Evolutionary conservation across 2,113 vertebrate species (phyloP).

Genomic region (Macrotis lagotis): DNA sequence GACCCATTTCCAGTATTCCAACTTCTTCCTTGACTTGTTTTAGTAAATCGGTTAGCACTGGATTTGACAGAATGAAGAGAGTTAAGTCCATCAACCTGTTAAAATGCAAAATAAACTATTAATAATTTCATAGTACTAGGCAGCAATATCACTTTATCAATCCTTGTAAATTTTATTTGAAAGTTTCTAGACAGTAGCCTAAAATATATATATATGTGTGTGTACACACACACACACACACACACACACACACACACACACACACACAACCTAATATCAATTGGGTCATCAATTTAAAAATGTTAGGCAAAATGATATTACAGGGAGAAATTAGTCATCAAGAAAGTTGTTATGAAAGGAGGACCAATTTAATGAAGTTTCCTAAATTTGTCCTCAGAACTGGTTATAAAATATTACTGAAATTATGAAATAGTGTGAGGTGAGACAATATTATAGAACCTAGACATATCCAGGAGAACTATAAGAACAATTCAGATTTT

Average conservation of each 20-base stretch:
- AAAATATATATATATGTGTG: slow-evolving; percentile 10
- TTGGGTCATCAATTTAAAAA: not conserved
- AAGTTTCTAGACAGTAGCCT: slow-evolving; percentile 33
- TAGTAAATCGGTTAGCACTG: slow-evolving; percentile 96
- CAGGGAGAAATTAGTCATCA: not conserved
- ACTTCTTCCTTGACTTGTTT: slow-evolving; percentile 98
- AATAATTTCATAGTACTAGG: not conserved
- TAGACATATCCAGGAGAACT: not conserved
- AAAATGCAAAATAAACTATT: slow-evolving; percentile 58
- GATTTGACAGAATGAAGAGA: slow-evolving; percentile 97
- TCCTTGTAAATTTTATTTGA: not conserved
- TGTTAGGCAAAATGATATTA: not conserved
- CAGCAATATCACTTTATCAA: slow-evolving; percentile 19
- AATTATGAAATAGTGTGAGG: not conserved
- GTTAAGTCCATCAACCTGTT: slow-evolving; percentile 94
- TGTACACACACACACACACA: too few species aligned
- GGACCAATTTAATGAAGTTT: not conserved
- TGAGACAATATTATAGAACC: not conserved
- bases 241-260: too few species aligned
- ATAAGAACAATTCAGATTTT: not conserved
- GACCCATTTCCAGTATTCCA: slow-evolving; percentile 99
- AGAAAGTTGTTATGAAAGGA: not conserved
- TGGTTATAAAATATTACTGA: not conserved
- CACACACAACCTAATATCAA: not conserved
- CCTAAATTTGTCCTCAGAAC: not conserved